Evolutionary conservation across 2,797 vertebrate genomes (phyloP).

Genomic region (Leuciscus waleckii): DNA sequence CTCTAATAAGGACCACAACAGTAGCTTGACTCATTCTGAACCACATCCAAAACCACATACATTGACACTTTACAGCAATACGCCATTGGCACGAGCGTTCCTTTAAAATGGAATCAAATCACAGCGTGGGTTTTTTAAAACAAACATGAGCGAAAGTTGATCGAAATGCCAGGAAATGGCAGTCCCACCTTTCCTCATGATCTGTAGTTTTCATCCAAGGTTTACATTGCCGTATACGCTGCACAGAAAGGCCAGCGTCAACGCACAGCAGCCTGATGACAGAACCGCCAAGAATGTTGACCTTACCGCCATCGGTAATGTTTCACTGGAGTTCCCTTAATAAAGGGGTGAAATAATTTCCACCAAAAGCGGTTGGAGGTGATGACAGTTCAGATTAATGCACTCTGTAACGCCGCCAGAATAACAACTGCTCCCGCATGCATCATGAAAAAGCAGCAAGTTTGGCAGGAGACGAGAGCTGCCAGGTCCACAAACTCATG

Average conservation of each 20-base stretch:
- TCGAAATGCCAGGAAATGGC: slow-evolving; percentile 43
- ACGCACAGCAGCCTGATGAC: slow-evolving; percentile 73
- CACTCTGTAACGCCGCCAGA: slow-evolving; percentile 72
- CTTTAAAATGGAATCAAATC: slow-evolving; percentile 42
- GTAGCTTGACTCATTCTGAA: slow-evolving; percentile 29
- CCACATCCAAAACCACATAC: slow-evolving; percentile 22
- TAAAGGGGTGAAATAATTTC: slow-evolving; percentile 80
- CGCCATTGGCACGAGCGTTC: slow-evolving; percentile 5
- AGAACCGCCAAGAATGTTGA: slow-evolving; percentile 78
- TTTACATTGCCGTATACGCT: slow-evolving; percentile 64
- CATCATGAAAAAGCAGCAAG: slow-evolving; percentile 75
- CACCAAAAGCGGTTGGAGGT: slow-evolving; percentile 72
- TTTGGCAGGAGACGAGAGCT: slow-evolving; percentile 75
- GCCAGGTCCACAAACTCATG: slow-evolving; percentile 84
- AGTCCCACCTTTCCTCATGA: slow-evolving; percentile 69
- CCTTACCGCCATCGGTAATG: slow-evolving; percentile 76
- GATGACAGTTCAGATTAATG: slow-evolving; percentile 78
- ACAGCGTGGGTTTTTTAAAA: slow-evolving; percentile 19
- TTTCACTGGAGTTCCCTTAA: slow-evolving; percentile 74
- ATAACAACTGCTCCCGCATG: slow-evolving; percentile 79
- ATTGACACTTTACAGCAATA: slow-evolving; percentile 33
- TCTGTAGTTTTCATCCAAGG: slow-evolving; percentile 67
- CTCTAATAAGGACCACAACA: slow-evolving; percentile 33
- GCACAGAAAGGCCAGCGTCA: slow-evolving; percentile 70
- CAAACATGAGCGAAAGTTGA: slow-evolving; percentile 19